Evolutionary conservation across 2,797 vertebrate species (phyloP).

Genomic region (Bucorvus abyssinicus): DNA sequence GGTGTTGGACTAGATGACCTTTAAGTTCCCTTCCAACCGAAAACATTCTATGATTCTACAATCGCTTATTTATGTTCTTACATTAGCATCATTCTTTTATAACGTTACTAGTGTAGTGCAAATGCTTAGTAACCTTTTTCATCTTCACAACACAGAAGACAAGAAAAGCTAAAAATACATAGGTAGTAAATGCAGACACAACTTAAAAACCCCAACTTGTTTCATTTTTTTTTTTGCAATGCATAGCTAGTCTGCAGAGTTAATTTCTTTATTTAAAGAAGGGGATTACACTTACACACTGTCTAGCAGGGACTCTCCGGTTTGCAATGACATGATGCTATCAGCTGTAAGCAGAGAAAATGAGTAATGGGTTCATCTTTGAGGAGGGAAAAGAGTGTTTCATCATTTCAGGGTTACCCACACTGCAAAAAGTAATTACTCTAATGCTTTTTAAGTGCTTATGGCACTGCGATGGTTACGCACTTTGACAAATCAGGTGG

Average conservation of each 20-base stretch:
- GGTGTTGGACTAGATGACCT: background rate
- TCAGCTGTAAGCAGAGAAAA: background rate
- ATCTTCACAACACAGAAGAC: background rate
- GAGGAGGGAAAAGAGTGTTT: background rate
- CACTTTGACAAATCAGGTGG: background rate
- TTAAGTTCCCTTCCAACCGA: background rate
- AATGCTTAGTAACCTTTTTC: background rate
- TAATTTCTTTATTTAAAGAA: background rate
- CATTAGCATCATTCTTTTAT: background rate
- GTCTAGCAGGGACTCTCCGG: background rate
- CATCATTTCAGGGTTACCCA: background rate
- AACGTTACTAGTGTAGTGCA: background rate
- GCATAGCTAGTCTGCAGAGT: background rate
- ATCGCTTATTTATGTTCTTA: background rate
- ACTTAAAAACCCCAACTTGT: accelerated
- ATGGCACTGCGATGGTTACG: background rate
- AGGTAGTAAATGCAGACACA: background rate
- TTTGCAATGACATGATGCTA: background rate
- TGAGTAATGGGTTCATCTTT: background rate
- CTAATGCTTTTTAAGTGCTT: background rate
- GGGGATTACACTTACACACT: background rate
- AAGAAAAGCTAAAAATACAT: background rate
- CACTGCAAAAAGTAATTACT: background rate
- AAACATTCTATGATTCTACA: background rate
- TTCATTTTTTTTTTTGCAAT: background rate